Conservation (phyloP, 2,797 vertebrate genomes). For the Hippocampus kuda region DNA sequence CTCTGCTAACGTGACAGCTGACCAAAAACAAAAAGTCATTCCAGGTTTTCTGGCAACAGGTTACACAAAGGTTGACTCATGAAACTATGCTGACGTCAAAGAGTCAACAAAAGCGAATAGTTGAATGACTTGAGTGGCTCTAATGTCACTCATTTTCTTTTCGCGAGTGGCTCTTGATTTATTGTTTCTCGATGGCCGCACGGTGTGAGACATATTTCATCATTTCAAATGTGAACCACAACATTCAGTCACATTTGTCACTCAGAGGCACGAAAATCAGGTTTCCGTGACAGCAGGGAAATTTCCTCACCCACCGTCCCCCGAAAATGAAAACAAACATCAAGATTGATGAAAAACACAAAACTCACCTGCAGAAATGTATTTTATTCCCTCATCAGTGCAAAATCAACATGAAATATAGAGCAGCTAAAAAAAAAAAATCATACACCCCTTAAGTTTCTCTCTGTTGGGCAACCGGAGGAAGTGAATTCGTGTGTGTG, state of each 20-base stretch:
- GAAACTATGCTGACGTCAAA: not conserved
- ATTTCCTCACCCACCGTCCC: constrained; percentile 4
- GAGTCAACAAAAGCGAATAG: not conserved
- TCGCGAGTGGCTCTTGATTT: too few relatives aligned
- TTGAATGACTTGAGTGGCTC: too few relatives aligned
- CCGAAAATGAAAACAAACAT: constrained; percentile 22
- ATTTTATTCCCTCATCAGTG: constrained; percentile 29
- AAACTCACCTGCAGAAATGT: not conserved
- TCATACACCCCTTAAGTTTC: constrained; percentile 10
- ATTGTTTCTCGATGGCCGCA: not conserved
- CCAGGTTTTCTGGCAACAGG: constrained; percentile 1
- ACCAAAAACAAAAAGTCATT: constrained; percentile 19
- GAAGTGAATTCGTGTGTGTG: not conserved
- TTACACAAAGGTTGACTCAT: constrained; percentile 1
- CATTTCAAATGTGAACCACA: constrained; percentile 29
- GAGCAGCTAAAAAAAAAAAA: constrained; percentile 7
- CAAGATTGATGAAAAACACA: constrained; percentile 23
- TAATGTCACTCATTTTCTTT: too few relatives aligned
- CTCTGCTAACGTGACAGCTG: constrained; percentile 29
- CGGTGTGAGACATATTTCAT: constrained; percentile 35
- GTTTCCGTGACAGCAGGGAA: constrained; percentile 22
- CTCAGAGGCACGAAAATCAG: constrained; percentile 40
- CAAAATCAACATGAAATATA: constrained; percentile 32
- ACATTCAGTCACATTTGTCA: constrained; percentile 21
- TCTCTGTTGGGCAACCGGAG: not conserved